Conservation (phyloP, 2,797 vertebrate species). For the Semaprochilodus insignis region DNA sequence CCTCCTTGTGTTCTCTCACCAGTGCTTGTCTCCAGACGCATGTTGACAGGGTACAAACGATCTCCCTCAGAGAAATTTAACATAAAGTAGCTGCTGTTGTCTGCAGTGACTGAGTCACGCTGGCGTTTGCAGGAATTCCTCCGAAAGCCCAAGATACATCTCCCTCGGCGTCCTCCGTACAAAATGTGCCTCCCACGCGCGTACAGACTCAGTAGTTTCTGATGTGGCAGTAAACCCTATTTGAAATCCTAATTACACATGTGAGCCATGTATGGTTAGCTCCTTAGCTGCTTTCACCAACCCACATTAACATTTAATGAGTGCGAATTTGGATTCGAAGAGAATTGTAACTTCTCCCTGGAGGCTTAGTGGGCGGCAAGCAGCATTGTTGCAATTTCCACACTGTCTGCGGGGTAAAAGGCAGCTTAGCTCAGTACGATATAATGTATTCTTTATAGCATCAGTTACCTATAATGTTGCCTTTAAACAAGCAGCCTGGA, state of each 20-base stretch:
- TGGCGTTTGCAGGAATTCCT: conserved; percentile 56
- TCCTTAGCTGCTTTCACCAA: conserved; percentile 62
- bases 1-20: not conserved
- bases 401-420: conserved; percentile 15
- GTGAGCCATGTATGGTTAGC: conserved; percentile 64
- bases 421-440: conserved; percentile 6
- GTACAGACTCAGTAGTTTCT: conserved; percentile 59
- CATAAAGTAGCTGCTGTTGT: conserved; percentile 61
- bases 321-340: conserved; percentile 10
- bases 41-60: conserved; percentile 70
- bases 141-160: conserved; percentile 67
- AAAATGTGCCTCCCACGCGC: conserved; percentile 67
- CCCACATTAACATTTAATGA: conserved; percentile 54
- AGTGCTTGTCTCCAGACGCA: conserved; percentile 55
- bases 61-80: conserved; percentile 63
- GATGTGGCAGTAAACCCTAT: conserved; percentile 69
- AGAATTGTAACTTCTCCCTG: conserved; percentile 23
- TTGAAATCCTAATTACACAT: conserved; percentile 73
- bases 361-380: conserved; percentile 11
- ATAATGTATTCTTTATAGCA: conserved; percentile 8
- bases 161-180: conserved; percentile 68
- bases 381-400: conserved; percentile 19
- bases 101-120: conserved; percentile 59
- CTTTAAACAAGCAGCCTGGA: not conserved
- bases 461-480: conserved; percentile 7